Evolutionary conservation across 53 echinoderm and acorn worm genomes (phyloP).

Genomic region (Holothuria scabra): DNA sequence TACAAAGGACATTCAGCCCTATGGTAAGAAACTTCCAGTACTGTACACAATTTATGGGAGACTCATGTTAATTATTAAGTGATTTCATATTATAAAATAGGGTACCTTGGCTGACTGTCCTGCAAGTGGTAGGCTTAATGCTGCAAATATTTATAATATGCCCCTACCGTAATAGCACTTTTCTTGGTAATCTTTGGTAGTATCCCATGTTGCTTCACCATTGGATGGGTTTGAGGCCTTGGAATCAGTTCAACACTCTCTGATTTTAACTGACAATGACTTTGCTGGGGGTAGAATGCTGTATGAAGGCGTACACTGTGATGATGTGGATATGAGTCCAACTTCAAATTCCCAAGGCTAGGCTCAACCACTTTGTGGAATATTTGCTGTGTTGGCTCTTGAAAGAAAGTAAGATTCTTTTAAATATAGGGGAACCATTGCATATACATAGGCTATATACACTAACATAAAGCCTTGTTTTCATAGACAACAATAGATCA

Average conservation of each 20-base stretch:
- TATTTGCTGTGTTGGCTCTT: slow-evolving; percentile 54
- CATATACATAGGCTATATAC: too few relatives aligned
- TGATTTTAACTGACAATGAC: slow-evolving; percentile 28
- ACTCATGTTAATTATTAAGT: too few relatives aligned
- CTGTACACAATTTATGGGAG: too few relatives aligned
- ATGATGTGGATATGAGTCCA: slow-evolving; percentile 56
- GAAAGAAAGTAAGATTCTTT: background rate
- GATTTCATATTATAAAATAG: too few relatives aligned
- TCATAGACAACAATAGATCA: too few relatives aligned
- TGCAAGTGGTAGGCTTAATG: too few relatives aligned
- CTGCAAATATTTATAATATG: too few relatives aligned
- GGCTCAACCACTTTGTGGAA: slow-evolving; percentile 74
- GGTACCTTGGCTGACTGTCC: too few relatives aligned
- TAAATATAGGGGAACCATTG: too few relatives aligned
- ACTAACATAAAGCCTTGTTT: too few relatives aligned
- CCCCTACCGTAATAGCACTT: background rate
- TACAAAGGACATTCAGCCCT: too few relatives aligned
- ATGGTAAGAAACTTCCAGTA: too few relatives aligned
- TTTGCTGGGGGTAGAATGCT: slow-evolving; percentile 29
- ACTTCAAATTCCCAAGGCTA: slow-evolving; percentile 64
- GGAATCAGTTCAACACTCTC: background rate
- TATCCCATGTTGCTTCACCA: background rate
- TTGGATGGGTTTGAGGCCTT: slow-evolving; percentile 14
- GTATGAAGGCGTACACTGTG: slow-evolving; percentile 42
- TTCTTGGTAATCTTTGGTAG: slow-evolving; percentile 22